These are phyloP conservation scores for Scleropages formosus DNA, from an alignment of 2,797 vertebrate genomes.

Conservation along the genomic window DNA sequence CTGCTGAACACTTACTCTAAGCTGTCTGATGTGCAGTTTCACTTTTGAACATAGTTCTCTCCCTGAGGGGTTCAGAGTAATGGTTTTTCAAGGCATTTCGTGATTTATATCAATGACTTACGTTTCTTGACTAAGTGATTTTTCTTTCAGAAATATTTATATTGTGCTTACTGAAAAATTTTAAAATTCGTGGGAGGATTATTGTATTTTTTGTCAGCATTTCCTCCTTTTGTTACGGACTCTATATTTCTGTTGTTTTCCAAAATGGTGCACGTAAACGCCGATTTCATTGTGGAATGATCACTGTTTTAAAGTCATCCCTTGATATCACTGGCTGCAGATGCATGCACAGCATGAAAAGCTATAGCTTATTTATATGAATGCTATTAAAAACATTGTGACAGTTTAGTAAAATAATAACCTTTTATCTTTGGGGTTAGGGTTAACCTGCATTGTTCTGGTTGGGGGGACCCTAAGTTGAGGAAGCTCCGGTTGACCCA, in stretches of 20 bases:
- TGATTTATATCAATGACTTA: neutral
- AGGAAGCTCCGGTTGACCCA: neutral
- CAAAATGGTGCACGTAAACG: neutral
- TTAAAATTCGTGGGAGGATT: neutral
- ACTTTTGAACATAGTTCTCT: constrained; percentile 5
- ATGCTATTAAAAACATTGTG: neutral
- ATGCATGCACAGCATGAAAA: too few species aligned
- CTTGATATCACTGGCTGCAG: too few species aligned
- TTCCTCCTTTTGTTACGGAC: neutral
- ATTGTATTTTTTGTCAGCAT: neutral
- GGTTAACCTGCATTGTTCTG: neutral
- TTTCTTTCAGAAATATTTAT: constrained; percentile 1
- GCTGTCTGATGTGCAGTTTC: constrained; percentile 30
- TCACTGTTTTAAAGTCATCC: too few species aligned
- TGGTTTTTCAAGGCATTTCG: constrained; percentile 33
- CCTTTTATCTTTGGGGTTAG: neutral
- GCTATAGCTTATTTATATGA: neutral
- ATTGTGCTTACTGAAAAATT: neutral
- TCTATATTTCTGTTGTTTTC: neutral
- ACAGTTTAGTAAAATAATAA: neutral
- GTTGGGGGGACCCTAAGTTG: too few species aligned
- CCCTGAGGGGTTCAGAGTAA: neutral
- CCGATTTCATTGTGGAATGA: too few species aligned
- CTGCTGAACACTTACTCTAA: constrained; percentile 19
- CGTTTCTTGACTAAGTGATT: neutral